Conservation (phyloP, 2,113 vertebrate species). For the Nannobrachium achirus region DNA sequence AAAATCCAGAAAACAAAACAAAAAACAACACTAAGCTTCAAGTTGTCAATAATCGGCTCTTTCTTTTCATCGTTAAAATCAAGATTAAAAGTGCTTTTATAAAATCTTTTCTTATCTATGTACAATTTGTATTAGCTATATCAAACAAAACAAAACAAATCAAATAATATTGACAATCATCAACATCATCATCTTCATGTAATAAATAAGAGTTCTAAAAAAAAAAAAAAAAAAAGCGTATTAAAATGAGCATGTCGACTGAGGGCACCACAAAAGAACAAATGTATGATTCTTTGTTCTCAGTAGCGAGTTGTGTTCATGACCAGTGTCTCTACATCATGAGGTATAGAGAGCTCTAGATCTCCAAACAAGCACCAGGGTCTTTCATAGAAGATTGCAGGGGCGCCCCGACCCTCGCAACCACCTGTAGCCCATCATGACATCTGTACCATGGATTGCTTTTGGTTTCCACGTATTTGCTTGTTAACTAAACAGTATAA, state of each 20-base stretch:
- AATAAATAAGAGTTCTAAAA: conserved; percentile 80
- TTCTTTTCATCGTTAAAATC: conserved; percentile 88
- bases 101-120: conserved; percentile 94
- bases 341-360: conserved; percentile 81
- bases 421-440: conserved; percentile 36
- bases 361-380: conserved; percentile 65
- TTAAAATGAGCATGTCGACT: conserved; percentile 73
- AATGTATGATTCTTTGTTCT: conserved; percentile 65
- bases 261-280: conserved; percentile 66
- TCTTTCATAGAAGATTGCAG: conserved; percentile 65
- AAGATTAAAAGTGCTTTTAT: conserved; percentile 99
- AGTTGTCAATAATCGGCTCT: conserved; percentile 86
- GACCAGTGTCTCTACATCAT: conserved; percentile 81
- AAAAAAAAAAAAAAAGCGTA: conserved; percentile 51
- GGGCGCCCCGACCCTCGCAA: conserved; percentile 55
- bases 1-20: conserved; percentile 25
- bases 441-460: conserved; percentile 10
- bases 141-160: conserved; percentile 80
- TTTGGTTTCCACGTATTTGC: conserved; percentile 24
- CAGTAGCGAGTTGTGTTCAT: conserved; percentile 78
- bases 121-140: conserved; percentile 93
- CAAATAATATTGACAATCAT: conserved; percentile 74
- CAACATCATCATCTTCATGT: conserved; percentile 76
- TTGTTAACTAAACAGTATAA: conserved; percentile 10
- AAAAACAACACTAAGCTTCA: conserved; percentile 80